phyloP scores from a whole-genome alignment of 2,113 vertebrate species.

The Bungarus multicinctus region DNA sequence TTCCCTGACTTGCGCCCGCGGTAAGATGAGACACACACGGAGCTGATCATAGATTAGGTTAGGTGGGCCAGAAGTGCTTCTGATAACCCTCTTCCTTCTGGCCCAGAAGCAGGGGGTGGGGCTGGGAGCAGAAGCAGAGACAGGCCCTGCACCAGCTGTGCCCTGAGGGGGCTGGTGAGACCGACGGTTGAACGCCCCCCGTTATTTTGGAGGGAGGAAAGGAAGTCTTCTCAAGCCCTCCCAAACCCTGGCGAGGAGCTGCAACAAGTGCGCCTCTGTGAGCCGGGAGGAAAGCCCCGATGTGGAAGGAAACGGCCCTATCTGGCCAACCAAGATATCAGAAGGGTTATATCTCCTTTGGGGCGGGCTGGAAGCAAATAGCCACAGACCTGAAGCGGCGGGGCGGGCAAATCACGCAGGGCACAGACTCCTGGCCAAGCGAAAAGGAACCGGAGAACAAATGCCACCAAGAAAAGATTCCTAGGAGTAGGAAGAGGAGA shows the following conservation, averaged over 20 bases:
- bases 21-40: constrained; percentile 99
- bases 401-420: neutral
- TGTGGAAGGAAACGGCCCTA: neutral
- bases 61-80: constrained; percentile 63
- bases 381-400: neutral
- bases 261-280: constrained; percentile 1
- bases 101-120: constrained; percentile 50
- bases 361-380: neutral
- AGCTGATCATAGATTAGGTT: constrained; percentile 92
- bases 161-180: neutral
- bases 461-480: neutral
- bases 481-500: neutral
- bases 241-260: neutral
- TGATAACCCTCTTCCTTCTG: constrained; percentile 67
- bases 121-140: neutral
- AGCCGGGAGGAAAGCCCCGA: neutral
- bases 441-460: neutral
- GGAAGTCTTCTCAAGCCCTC: neutral
- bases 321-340: neutral
- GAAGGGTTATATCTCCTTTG: neutral
- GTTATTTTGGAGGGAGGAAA: neutral
- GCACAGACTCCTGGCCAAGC: no score
- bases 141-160: constrained; percentile 3
- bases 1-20: constrained; percentile 98
- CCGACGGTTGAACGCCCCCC: neutral